phyloP scores from a whole-genome alignment of 1,140 invertebrate species.

The Penaeus chinensis region DNA sequence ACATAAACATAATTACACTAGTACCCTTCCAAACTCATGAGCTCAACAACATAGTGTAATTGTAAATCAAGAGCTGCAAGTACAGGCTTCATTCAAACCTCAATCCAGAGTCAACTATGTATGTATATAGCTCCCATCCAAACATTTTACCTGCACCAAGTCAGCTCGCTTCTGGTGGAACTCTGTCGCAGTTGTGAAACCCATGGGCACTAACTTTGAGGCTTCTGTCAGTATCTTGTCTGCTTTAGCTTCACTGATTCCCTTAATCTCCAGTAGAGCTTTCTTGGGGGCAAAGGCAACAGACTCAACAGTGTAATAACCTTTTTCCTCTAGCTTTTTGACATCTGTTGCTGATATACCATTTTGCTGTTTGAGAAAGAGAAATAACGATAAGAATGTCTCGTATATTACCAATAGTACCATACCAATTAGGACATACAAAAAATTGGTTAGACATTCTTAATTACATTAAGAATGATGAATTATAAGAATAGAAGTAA shows the following conservation, averaged over 20 bases:
- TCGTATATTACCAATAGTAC: background rate
- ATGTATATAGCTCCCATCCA: no score
- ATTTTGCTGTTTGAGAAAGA: conserved; percentile 66
- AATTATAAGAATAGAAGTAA: no score
- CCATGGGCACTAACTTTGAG: conserved; percentile 94
- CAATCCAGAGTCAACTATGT: no score
- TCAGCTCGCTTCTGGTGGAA: conserved; percentile 93
- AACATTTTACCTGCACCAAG: conserved; percentile 77
- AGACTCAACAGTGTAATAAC: conserved; percentile 94
- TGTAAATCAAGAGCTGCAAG: no score
- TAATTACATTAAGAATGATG: no score
- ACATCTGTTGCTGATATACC: conserved; percentile 91
- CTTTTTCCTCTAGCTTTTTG: conserved; percentile 93
- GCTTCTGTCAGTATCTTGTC: conserved; percentile 96
- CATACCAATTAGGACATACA: background rate
- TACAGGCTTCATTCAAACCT: no score
- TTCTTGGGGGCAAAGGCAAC: conserved; percentile 96
- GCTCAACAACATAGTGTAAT: no score
- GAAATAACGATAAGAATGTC: background rate
- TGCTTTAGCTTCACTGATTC: conserved; percentile 96
- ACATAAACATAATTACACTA: no score
- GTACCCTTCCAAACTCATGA: no score
- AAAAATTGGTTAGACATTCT: no score
- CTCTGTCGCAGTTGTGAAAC: conserved; percentile 96
- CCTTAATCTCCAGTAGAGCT: conserved; percentile 89